Evolutionary conservation across 2,888 invertebrate species (phyloP).

Genomic region (Temnothorax unifasciatus): DNA sequence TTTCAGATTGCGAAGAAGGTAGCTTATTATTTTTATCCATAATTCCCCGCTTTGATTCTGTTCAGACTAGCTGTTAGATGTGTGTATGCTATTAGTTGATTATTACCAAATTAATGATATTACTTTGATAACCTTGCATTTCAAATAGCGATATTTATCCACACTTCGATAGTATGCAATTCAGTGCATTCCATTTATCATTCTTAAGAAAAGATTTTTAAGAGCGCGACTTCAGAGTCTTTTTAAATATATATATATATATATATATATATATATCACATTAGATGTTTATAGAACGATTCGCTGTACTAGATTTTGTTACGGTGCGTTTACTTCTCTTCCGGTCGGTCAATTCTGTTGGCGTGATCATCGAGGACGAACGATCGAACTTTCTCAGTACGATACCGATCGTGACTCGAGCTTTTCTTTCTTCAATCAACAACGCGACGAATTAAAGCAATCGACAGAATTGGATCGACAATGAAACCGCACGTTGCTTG

Average conservation of each 20-base stretch:
- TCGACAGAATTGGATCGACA: slow-evolving; percentile 41
- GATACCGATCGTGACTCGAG: slow-evolving; percentile 51
- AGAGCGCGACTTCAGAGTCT: slow-evolving; percentile 4
- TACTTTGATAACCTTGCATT: neutral
- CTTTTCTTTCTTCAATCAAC: slow-evolving; percentile 27
- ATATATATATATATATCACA: too few species aligned
- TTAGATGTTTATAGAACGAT: slow-evolving; percentile 50
- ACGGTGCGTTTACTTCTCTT: slow-evolving; percentile 27
- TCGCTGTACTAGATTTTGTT: slow-evolving; percentile 22
- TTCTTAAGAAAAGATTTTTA: neutral
- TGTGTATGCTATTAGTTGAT: neutral
- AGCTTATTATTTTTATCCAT: neutral
- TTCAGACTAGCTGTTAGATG: neutral
- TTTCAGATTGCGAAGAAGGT: slow-evolving; percentile 1
- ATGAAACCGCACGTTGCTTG: slow-evolving; percentile 30
- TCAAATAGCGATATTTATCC: neutral
- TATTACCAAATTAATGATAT: slow-evolving; percentile 12
- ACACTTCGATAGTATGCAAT: slow-evolving; percentile 55
- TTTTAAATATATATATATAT: too few species aligned
- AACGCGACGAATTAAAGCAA: slow-evolving; percentile 19
- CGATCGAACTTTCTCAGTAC: slow-evolving; percentile 56
- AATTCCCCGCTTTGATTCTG: neutral
- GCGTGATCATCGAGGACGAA: slow-evolving; percentile 52
- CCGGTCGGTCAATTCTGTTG: slow-evolving; percentile 15
- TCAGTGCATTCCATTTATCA: slow-evolving; percentile 46